Percentiles rank a stretch among this genome's conserved stretches.
These are phyloP conservation scores for Orycteropus afer DNA, from an alignment of 2,113 vertebrate genomes.

Conservation along the genomic window DNA sequence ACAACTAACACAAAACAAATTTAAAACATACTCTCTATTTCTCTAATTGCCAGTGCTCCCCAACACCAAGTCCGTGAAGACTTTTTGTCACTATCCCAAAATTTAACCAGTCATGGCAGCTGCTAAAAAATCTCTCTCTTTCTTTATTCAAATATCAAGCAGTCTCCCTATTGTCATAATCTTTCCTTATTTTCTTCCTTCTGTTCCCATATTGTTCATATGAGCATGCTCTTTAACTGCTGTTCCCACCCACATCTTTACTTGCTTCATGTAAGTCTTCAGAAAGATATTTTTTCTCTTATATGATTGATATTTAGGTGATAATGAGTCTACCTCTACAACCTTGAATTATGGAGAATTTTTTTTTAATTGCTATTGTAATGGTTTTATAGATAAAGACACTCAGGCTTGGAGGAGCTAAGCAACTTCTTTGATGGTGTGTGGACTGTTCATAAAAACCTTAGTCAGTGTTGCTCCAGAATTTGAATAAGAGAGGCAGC, in stretches of 20 bases:
- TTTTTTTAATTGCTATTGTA: background rate
- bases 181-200: background rate
- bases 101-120: background rate
- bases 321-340: background rate
- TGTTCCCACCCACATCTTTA: background rate
- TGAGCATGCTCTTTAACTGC: background rate
- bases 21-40: background rate
- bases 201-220: background rate
- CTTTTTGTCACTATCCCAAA: background rate
- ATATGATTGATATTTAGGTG: background rate
- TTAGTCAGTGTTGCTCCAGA: background rate
- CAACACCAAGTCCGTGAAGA: background rate
- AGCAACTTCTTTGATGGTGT: background rate
- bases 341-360: background rate
- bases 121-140: background rate
- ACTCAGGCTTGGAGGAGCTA: background rate
- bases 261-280: background rate
- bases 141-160: background rate
- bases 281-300: background rate
- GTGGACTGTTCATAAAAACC: background rate
- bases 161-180: background rate
- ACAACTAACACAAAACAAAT: too few relatives aligned
- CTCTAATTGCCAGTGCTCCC: background rate
- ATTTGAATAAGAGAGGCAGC: background rate
- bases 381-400: background rate